Conservation (phyloP, 2,888 invertebrate species). For the Xanthorhoe designata region DNA sequence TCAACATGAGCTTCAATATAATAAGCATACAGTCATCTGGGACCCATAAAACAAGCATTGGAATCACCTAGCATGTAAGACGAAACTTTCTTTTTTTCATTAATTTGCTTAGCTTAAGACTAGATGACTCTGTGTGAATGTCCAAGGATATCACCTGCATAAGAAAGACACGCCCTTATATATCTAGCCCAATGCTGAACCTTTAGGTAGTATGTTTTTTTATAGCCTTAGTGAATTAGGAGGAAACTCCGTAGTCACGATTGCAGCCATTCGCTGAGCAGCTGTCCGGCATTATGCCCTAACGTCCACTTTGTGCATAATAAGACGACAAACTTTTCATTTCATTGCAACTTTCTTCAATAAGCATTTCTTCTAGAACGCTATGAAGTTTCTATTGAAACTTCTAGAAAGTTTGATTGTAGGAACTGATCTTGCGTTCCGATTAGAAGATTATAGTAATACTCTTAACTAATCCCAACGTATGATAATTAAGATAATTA, state of each 20-base stretch:
- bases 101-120: too few relatives aligned
- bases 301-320: slow-evolving; percentile 6
- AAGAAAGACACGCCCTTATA: too few relatives aligned
- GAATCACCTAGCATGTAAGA: too few relatives aligned
- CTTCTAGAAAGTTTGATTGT: neutral
- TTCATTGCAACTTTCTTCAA: slow-evolving; percentile 9
- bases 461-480: neutral
- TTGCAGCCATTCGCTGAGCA: slow-evolving; percentile 1
- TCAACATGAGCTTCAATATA: too few relatives aligned
- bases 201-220: too few relatives aligned
- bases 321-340: slow-evolving; percentile 1
- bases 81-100: too few relatives aligned
- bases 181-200: too few relatives aligned
- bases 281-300: neutral
- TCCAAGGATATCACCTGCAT: too few relatives aligned
- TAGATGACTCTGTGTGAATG: too few relatives aligned
- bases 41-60: too few relatives aligned
- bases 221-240: neutral
- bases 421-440: neutral
- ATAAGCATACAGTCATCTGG: too few relatives aligned
- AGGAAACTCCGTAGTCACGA: neutral
- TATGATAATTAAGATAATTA: neutral
- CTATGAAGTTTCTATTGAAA: neutral
- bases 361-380: slow-evolving; percentile 3
- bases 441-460: neutral